Evolutionary conservation across 2,113 vertebrate genomes (phyloP).

Genomic region (Odocoileus virginianus): DNA sequence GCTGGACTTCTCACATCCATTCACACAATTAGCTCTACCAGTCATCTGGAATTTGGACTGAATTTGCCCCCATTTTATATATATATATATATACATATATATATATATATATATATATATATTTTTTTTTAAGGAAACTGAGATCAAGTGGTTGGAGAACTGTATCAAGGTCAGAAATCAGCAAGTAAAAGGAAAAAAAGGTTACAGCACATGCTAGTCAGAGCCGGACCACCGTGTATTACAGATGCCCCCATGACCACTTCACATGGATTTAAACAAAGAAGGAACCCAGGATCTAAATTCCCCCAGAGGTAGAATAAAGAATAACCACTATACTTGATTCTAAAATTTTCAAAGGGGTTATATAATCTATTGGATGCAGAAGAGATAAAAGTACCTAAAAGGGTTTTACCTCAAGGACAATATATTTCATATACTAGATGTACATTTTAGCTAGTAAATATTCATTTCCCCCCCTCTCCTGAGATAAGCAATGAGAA

Average conservation of each 20-base stretch:
- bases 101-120: too few relatives aligned
- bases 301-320: not conserved
- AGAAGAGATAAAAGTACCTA: not conserved
- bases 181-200: not conserved
- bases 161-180: not conserved
- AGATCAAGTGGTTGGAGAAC: not conserved
- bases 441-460: not conserved
- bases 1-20: not conserved
- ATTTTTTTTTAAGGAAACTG: not conserved
- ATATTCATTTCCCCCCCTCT: not conserved
- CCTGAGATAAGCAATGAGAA: not conserved
- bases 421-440: not conserved
- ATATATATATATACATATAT: not conserved
- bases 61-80: not conserved
- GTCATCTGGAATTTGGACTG: not conserved
- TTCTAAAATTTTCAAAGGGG: not conserved
- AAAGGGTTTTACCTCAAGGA: not conserved
- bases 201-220: not conserved
- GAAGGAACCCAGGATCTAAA: not conserved
- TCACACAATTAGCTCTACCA: not conserved
- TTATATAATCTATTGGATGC: not conserved
- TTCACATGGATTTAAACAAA: not conserved
- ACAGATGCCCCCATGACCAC: too few relatives aligned
- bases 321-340: not conserved
- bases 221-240: not conserved